Conservation (phyloP, 2,888 invertebrate species). For the Imbricaverruca yamaguchii region DNA sequence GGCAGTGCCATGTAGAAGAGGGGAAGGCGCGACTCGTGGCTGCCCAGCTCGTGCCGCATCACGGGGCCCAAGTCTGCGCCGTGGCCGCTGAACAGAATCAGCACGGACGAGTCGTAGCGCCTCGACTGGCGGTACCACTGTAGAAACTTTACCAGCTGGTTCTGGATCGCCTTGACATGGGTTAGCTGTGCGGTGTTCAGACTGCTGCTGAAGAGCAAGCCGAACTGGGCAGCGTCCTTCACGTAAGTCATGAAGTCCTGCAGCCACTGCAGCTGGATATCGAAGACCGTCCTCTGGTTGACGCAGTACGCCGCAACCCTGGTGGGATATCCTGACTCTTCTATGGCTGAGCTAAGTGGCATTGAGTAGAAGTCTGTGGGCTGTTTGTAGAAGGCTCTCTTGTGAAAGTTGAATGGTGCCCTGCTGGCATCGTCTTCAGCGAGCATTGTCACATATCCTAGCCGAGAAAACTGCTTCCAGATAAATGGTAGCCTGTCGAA, state of each 20-base stretch:
- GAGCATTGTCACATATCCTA: neutral
- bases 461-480: neutral
- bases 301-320: neutral
- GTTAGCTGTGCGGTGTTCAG: neutral
- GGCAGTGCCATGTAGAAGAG: neutral
- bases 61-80: neutral
- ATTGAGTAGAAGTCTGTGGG: neutral
- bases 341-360: neutral
- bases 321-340: neutral
- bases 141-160: neutral
- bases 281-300: neutral
- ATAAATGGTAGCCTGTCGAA: neutral
- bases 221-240: neutral
- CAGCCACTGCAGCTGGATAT: neutral
- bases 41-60: neutral
- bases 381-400: neutral
- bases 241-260: neutral
- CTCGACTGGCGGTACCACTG: neutral
- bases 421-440: neutral
- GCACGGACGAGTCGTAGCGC: neutral
- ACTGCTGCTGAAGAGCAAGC: neutral
- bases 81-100: neutral
- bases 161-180: neutral
- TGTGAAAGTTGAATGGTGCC: neutral
- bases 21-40: neutral